Evolutionary conservation across 2,888 invertebrate genomes (phyloP), one percentile per base, ranked within the genome.

Genomic region (Ochlodes sylvanus): DNA sequence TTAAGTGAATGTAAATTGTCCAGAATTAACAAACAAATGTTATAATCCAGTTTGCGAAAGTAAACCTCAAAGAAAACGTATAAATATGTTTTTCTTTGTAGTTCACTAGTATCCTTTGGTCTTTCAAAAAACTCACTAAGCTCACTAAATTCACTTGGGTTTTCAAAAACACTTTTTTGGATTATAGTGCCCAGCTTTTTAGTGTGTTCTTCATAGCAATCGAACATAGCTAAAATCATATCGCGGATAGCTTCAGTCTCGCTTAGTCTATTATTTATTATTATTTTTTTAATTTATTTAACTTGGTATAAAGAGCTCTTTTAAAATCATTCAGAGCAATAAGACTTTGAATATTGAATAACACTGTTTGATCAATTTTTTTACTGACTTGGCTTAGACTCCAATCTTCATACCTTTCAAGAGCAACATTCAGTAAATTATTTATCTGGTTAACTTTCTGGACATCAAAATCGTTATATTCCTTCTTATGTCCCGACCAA

Each of bases 1-100:
- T 71, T 71, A 9, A 71, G 58, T n/a, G 67, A 63, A 63, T 69
- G 63, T 15, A 71, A 42, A 57, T 71, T 69, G 34, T 71, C 71
- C 55, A 71, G 56, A 41, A 71, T 63, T 12, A 71, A 50, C 17
- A 71, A 19, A 61, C 66, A 69, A 10, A 71, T 27, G 62, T 71
- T 71, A 9, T 56, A 69, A 69, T 71, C 71, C 27, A 63, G 41
- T 66, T 71, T 71, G 10, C 69, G 69, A 21, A 69, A 69, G 42
- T 57, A 69, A 0, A 67, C 64, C 27, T 66, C 56, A 47, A 14
- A 17, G 17, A 17, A 56, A 34, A 61, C 54, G 55, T 67, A 67
- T 41, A 54, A 38, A 69, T 56, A 47, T 52, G 62, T 27, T 42
- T 63, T 34, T 4, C 21, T 10, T 52, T 10, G 21, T 19, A 52